Evolutionary conservation across 2,113 vertebrate species (phyloP).

Genomic region (Bothrops jararaca): DNA sequence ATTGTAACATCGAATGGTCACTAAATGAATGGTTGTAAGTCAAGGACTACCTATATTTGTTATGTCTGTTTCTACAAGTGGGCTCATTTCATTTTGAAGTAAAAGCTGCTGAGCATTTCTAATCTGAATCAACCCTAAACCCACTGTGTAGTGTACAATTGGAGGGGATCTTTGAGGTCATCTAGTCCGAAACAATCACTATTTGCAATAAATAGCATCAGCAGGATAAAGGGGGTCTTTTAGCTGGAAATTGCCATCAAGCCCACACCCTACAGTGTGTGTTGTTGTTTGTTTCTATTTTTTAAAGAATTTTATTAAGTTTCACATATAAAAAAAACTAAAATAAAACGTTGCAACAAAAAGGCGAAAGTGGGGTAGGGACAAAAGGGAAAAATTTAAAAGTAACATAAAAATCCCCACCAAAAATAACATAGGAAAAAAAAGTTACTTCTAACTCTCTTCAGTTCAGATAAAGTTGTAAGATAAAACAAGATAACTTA

Average conservation of each 20-base stretch:
- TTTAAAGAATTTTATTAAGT: not conserved
- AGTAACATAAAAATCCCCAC: not conserved
- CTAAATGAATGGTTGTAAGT: not conserved
- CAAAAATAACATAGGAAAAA: not conserved
- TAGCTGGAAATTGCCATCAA: not conserved
- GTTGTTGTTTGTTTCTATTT: not conserved
- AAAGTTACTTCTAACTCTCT: not conserved
- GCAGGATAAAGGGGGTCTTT: not conserved
- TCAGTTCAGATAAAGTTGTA: not conserved
- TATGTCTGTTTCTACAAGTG: not conserved
- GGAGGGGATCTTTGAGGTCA: not conserved
- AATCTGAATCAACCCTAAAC: not conserved
- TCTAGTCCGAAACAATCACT: not conserved
- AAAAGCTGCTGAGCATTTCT: not conserved
- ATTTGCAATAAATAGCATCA: not conserved
- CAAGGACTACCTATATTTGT: not conserved
- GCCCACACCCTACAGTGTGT: not conserved
- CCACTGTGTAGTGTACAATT: not conserved
- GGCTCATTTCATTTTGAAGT: not conserved
- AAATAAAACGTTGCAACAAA: not conserved
- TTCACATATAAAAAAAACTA: not conserved
- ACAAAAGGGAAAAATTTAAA: not conserved
- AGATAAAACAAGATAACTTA: not conserved
- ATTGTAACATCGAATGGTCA: not conserved
- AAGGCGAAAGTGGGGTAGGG: not conserved